phyloP scores from a whole-genome alignment of 2,113 vertebrate genomes.

The Tor tambroides region DNA sequence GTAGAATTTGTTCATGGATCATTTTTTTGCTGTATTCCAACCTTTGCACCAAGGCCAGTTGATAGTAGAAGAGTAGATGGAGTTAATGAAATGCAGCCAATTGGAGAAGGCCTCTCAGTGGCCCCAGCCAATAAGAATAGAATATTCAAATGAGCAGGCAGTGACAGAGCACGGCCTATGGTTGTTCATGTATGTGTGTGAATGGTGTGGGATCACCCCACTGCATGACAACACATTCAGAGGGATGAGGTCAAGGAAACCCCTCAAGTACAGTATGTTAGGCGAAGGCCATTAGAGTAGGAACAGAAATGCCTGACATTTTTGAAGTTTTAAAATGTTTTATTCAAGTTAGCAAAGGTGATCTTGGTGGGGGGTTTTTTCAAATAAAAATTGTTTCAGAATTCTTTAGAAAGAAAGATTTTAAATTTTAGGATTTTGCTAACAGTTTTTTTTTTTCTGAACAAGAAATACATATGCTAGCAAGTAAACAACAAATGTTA shows the following conservation, averaged over 20 bases:
- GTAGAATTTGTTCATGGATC: too few species aligned
- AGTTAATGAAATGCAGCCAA: conserved; percentile 12
- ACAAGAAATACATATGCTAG: not conserved
- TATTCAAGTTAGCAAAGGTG: not conserved
- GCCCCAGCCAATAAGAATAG: conserved; percentile 19
- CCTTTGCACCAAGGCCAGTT: too few species aligned
- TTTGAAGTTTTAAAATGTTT: not conserved
- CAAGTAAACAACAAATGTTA: not conserved
- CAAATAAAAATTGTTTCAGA: not conserved
- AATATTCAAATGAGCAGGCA: not conserved
- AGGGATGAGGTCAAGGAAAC: not conserved
- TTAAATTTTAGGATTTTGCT: too few species aligned
- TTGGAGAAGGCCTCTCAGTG: not conserved
- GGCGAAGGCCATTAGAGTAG: not conserved
- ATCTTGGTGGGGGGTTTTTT: not conserved
- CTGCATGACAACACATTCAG: conserved; percentile 28
- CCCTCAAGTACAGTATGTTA: not conserved
- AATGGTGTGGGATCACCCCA: conserved; percentile 38
- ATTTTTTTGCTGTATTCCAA: too few species aligned
- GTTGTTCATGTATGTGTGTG: not conserved
- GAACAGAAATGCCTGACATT: not conserved
- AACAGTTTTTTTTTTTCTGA: too few species aligned
- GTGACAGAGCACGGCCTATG: not conserved
- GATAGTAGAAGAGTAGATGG: too few species aligned
- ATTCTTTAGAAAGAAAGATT: not conserved